Base-by-base conservation (phyloP, 2,888 invertebrate species). In the Unio delphinus region DNA sequence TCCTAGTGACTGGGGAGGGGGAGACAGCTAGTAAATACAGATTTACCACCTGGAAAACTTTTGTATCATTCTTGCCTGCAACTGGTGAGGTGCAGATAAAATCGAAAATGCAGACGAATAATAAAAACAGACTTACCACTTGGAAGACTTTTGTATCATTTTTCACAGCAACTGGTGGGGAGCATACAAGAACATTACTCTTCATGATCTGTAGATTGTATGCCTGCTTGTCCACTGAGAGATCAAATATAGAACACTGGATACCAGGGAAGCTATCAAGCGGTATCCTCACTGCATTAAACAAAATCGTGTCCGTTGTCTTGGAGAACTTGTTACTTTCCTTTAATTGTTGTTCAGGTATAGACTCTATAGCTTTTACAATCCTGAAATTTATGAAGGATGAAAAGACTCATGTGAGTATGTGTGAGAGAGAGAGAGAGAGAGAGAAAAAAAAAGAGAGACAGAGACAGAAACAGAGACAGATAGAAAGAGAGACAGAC, bases 271-370 rank as follows among this genome's bases (percentile, higher is more conserved):
- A 82, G 34, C 71, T 65, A 34, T 65, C 63, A 15, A 72, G 65
- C 3, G 65, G 63, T 20, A 74, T 71, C 28, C 73, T 67, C 64
- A 77, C 70, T 11, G 79, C 67, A 66, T 82, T 76, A 57, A 82
- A 68, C 61, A 77, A 74, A 45, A 82, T 80, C 30, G 74, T 70
- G 28, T 80, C 78, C 6, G 78, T 68, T 34, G 73, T 70, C 59
- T 73, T 73, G 34, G 63, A 71, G 61, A 69, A 76, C 56, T 72
- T 65, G 8, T 56, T 26, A n/a, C 66, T 64, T 23, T 64, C 56
- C 57, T 56, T 69, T 15, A 76, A n/a, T 59, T 79, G 76, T 45
- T 45, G 45, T 11, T 64, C 34, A 15, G 79, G 76, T 5, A 79
- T 74, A 20, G 70, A 68, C 30, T 79, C 79, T 30, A 79, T 61